Percentiles rank a stretch among this genome's conserved stretches.
Conservation (phyloP, 2,113 vertebrate genomes). For the Bos indicus region DNA sequence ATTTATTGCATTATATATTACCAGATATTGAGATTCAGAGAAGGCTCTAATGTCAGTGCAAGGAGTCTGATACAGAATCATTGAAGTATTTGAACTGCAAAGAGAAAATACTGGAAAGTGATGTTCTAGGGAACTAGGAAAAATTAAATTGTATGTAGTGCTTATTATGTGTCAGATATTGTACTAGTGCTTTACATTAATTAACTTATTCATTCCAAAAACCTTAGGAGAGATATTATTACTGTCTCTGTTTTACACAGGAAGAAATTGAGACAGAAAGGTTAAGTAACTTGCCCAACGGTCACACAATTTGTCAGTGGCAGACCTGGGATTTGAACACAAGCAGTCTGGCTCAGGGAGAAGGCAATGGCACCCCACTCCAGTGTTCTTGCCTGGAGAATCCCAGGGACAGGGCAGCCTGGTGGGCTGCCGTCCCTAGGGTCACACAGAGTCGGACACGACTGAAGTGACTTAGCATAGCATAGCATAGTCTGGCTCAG, state of each 20-base stretch:
- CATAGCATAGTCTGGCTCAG: not conserved
- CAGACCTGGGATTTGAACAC: not conserved
- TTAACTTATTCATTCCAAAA: constrained; percentile 4
- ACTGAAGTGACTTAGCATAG: no score
- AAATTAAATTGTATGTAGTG: not conserved
- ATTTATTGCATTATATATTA: not conserved
- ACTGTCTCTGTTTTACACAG: not conserved
- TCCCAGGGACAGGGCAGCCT: no score
- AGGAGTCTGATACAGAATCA: not conserved
- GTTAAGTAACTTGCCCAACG: not conserved
- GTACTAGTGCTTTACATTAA: not conserved
- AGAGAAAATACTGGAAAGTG: not conserved
- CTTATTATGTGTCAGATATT: not conserved
- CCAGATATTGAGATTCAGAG: not conserved
- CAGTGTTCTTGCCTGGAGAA: no score
- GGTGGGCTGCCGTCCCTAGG: no score
- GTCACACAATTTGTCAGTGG: not conserved
- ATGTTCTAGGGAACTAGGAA: not conserved
- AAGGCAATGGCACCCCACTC: no score
- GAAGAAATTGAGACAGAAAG: not conserved
- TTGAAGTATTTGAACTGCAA: not conserved
- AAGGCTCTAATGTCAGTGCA: not conserved
- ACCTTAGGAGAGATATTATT: not conserved
- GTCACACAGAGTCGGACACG: no score
- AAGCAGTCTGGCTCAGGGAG: not conserved